Base-by-base conservation (phyloP, 2,113 vertebrate species). In the Tragulus kanchil region DNA sequence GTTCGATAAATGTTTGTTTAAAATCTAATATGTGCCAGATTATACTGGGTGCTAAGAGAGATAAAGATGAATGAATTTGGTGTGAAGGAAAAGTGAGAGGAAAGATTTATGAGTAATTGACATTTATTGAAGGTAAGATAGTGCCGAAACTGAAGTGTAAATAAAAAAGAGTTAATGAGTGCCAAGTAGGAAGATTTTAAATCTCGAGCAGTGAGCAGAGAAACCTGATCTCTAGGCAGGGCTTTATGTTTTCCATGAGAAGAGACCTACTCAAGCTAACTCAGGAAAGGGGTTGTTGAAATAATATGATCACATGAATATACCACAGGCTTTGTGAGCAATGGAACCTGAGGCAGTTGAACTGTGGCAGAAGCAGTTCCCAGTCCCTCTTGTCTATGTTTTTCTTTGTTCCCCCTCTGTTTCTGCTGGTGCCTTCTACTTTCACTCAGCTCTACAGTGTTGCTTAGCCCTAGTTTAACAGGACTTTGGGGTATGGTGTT, bases 31-130 rank as follows among this genome's bases (percentile, higher is more conserved):
- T 19, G 5, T 90, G 13, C 65, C 85, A 61, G 77, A 26, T 90
- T 94, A 58, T 67, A 16, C 42, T 86, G n/a, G 36, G 25, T 84
- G 28, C 85, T 82, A 26, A 94, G 36, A 65, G 75, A 93, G 54
- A 97, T 84, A 90, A 71, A 90, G 59, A 94, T 75, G 88, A 93
- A 90, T 78, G 28, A 0, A 52, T 13, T 64, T 61, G 9, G 19
- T 94, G 48, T 81, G 45, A 75, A 95, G 52, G 42, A 45, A 96
- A 95, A 87, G 64, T 85, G 59, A 77, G 36, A 64, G 89, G 89
- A 91, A n/a, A 95, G 69, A 85, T n/a, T 62, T 54, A 69, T 65
- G 50, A 85, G 88, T 93, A 96, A 94, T 85, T 97, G 92, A 82
- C 71, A 85, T 78, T 82, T 56, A 90, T 26, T 78, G 48, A 93